Evolutionary conservation across 2,113 vertebrate genomes (phyloP).

Genomic region (Manacus vitellinus): DNA sequence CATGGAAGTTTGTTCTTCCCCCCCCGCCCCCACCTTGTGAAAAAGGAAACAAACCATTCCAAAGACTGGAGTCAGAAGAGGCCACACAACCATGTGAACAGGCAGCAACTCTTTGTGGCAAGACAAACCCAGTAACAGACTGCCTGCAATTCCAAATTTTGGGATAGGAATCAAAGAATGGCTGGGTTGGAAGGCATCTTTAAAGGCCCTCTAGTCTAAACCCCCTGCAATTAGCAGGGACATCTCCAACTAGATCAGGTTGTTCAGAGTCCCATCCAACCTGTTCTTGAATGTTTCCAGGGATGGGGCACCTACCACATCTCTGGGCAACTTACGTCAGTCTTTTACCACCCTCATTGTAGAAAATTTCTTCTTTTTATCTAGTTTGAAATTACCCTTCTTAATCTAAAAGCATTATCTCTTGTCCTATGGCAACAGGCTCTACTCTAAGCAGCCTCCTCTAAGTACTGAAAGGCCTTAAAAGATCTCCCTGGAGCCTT

Average conservation of each 20-base stretch:
- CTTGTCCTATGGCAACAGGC: not conserved
- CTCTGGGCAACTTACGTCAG: not conserved
- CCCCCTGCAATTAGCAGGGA: not conserved
- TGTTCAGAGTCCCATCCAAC: not conserved
- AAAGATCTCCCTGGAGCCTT: not conserved
- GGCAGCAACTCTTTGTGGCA: not conserved
- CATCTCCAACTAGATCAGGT: not conserved
- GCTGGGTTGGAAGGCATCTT: not conserved
- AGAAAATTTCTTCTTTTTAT: not conserved
- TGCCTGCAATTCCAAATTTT: not conserved
- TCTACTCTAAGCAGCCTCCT: not conserved
- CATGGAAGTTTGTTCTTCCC: not conserved
- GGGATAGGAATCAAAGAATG: not conserved
- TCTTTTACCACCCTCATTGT: not conserved
- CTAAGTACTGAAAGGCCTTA: not conserved
- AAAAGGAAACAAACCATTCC: not conserved
- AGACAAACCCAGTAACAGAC: not conserved
- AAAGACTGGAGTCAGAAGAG: not conserved
- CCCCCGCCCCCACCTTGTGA: accelerated
- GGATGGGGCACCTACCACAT: not conserved
- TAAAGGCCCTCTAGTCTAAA: not conserved
- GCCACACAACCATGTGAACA: not conserved
- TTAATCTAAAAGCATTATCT: not conserved
- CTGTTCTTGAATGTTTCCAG: not conserved
- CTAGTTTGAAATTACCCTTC: not conserved